Evolutionary conservation across 2,113 vertebrate genomes (phyloP).

Genomic region (Toxotes chatareus): DNA sequence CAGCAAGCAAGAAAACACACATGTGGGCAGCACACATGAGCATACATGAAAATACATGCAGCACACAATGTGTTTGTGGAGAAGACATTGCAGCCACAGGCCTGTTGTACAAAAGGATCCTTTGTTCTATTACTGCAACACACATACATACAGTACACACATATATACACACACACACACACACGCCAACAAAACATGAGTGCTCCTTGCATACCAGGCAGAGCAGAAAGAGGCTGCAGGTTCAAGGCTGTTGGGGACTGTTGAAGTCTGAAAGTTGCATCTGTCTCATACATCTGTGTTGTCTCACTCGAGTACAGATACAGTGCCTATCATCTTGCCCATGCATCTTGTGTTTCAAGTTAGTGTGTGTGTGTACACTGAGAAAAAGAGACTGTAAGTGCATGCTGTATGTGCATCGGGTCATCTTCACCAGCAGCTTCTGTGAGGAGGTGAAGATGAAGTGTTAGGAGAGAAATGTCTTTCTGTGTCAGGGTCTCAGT

Average conservation of each 20-base stretch:
- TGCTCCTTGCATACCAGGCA: constrained; percentile 29
- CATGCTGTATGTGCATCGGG: constrained; percentile 7
- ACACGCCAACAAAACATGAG: neutral
- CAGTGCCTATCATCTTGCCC: constrained; percentile 8
- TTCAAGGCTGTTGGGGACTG: constrained; percentile 38
- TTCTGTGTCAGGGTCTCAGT: constrained; percentile 28
- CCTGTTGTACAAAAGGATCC: constrained; percentile 59
- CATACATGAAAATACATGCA: constrained; percentile 55
- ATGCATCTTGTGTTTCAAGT: constrained; percentile 37
- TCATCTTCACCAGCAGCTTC: constrained; percentile 37
- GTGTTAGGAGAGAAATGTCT: constrained; percentile 34
- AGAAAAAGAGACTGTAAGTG: neutral
- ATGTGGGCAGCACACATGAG: constrained; percentile 9
- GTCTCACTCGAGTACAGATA: constrained; percentile 26
- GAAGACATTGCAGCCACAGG: constrained; percentile 55
- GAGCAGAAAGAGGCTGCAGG: constrained; percentile 41
- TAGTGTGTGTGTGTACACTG: neutral
- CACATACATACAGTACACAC: constrained; percentile 15
- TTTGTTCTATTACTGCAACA: constrained; percentile 63
- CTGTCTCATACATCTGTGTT: constrained; percentile 39
- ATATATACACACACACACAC: constrained; percentile 19
- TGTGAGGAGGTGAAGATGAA: constrained; percentile 39
- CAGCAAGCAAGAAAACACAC: constrained; percentile 44
- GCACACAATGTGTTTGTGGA: constrained; percentile 22
- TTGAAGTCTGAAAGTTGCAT: constrained; percentile 34